Evolutionary conservation across 2,888 invertebrate species (phyloP), one percentile per base, ranked within the genome.

Genomic region (Heliconius charithonia): DNA sequence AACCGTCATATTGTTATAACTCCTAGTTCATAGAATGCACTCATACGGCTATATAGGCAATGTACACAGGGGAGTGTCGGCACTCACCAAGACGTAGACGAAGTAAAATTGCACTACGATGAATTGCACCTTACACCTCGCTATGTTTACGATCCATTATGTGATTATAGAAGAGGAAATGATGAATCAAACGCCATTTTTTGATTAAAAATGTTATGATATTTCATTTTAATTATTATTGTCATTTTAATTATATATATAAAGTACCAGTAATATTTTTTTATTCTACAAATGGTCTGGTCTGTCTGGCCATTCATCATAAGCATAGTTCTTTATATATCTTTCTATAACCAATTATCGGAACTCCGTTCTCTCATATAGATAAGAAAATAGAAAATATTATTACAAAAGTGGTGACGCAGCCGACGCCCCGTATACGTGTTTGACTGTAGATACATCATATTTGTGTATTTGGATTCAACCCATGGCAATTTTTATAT

Each of bases 101-200:
- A 83, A 86, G 88, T 87, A 86, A 85, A 83, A 88, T 87, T 90
- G 91, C 89, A 89, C 85, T 88, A 86, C 89, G 91, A 91, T 90
- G 89, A 88, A 91, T 90, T 90, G 90, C 90, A 89, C 85, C 85
- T 83, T 82, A 81, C 83, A 77, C 81, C 84, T 80, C 77, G 79
- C 83, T 79, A 80, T 88, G 86, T 89, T 91, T 89, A 87, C 89
- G 86, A 89, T 87, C 91, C 90, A 81, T 79, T 79, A 79, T 73
- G 77, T 62, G 27, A 80, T 66, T 74, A 66, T 51, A 32, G n/a
- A 56, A 51, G n/a, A 37, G 9, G 27, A 27, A 37, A 45, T 7
- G 16, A 32, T 56, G 51, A 75, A 56, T 66, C 59, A 45, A 56
- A 22, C 22, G 22, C 22, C 59, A 59, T 73, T 62, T 16, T 13